Percentiles rank a stretch among this genome's conserved stretches.
Conservation (phyloP, 2,113 vertebrate genomes). For the Patagioenas fasciata region DNA sequence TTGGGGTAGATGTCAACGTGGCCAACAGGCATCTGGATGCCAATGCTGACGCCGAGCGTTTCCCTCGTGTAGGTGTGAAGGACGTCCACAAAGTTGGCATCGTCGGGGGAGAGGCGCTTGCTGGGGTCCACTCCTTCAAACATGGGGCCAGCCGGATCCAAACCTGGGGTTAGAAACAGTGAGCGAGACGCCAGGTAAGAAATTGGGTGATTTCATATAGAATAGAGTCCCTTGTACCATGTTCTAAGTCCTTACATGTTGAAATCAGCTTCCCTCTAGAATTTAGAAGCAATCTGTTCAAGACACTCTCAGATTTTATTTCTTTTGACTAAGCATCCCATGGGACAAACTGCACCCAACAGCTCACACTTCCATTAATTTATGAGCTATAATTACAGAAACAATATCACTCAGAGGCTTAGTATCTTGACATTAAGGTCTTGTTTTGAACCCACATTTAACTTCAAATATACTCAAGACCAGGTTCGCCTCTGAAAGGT, state of each 20-base stretch:
- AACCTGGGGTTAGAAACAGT: constrained; percentile 69
- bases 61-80: constrained; percentile 92
- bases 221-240: not conserved
- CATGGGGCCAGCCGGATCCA: constrained; percentile 97
- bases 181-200: not conserved
- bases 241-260: too few species aligned
- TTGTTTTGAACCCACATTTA: not conserved
- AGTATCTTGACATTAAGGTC: not conserved
- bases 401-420: not conserved
- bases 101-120: constrained; percentile 89
- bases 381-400: not conserved
- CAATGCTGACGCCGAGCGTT: constrained; percentile 92
- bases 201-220: not conserved
- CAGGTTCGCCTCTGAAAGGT: not conserved
- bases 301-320: too few species aligned
- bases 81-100: constrained; percentile 94
- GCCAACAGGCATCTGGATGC: constrained; percentile 93
- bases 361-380: not conserved
- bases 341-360: too few species aligned
- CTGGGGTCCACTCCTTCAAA: constrained; percentile 87
- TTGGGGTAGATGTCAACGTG: constrained; percentile 97
- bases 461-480: not conserved
- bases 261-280: too few species aligned
- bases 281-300: too few species aligned
- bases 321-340: too few species aligned